Conservation (phyloP, 23 tunicate genomes). For the Trididemnum clinides region DNA sequence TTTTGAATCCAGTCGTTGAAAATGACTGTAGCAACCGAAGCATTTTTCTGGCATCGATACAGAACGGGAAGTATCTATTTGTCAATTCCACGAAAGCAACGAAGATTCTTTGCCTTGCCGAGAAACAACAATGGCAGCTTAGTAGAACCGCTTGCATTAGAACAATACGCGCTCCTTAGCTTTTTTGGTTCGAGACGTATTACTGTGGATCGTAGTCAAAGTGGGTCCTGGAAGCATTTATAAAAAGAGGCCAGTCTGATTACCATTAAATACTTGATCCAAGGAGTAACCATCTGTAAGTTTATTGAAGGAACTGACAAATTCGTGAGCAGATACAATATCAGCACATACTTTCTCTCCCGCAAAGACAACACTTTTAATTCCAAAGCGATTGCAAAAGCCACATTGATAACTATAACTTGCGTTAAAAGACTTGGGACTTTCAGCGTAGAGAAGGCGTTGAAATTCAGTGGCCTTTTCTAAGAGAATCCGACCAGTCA, state of each 20-base stretch:
- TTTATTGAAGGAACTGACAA: background rate
- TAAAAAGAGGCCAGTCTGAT: background rate
- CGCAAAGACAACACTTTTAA: background rate
- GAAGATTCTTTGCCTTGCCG: background rate
- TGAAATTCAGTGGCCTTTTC: slow-evolving; percentile 16
- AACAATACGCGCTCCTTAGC: slow-evolving; percentile 10
- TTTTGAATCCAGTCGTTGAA: no score
- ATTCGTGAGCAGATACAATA: background rate
- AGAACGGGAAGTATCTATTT: slow-evolving; percentile 9
- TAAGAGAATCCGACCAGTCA: background rate
- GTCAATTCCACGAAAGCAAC: background rate
- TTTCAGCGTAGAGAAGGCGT: background rate
- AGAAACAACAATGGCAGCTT: background rate
- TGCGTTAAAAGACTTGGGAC: slow-evolving; percentile 7
- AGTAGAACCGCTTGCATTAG: background rate
- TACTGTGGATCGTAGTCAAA: background rate
- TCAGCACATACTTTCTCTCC: slow-evolving; percentile 36
- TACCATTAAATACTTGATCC: slow-evolving; percentile 16
- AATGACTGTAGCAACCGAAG: no score
- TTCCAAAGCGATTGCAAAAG: slow-evolving; percentile 19
- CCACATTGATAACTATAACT: slow-evolving; percentile 14
- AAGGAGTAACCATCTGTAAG: slow-evolving; percentile 2
- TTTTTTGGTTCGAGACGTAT: slow-evolving; percentile 18
- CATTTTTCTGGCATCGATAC: background rate
- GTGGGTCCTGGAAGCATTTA: slow-evolving; percentile 6